Percentiles rank a stretch among this genome's conserved stretches.
phyloP scores from a whole-genome alignment of 2,888 invertebrate genomes.

The Brachypalpus laphriformis region DNA sequence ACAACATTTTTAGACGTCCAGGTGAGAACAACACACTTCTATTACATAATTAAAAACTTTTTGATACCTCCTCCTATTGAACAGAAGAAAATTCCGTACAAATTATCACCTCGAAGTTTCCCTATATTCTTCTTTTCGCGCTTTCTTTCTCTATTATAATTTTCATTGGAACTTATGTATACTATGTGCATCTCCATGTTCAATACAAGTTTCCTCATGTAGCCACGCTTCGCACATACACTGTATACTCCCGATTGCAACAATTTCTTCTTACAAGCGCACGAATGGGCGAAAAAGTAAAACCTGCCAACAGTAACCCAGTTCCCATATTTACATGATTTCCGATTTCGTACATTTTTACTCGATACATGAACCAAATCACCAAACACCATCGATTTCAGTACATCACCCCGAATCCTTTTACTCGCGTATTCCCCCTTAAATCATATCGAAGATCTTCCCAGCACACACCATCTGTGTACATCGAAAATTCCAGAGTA shows the following conservation, averaged over 20 bases:
- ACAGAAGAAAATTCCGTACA: too few relatives aligned
- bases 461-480: slow-evolving; percentile 17
- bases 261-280: slow-evolving; percentile 4
- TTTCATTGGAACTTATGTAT: too few relatives aligned
- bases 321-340: slow-evolving; percentile 44
- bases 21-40: too few relatives aligned
- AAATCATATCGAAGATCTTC: slow-evolving; percentile 6
- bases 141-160: neutral
- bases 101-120: too few relatives aligned
- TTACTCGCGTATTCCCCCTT: neutral
- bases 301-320: slow-evolving; percentile 41
- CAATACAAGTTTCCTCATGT: slow-evolving; percentile 11
- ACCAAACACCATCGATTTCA: slow-evolving; percentile 61
- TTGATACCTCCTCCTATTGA: too few relatives aligned
- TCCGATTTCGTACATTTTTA: slow-evolving; percentile 39
- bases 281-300: neutral
- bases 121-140: too few relatives aligned
- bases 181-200: slow-evolving; percentile 1
- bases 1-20: too few relatives aligned
- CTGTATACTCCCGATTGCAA: slow-evolving; percentile 3
- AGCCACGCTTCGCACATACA: slow-evolving; percentile 19
- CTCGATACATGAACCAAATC: slow-evolving; percentile 43
- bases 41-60: too few relatives aligned
- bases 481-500: slow-evolving; percentile 55
- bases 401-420: slow-evolving; percentile 1